Evolutionary conservation across 2,797 vertebrate genomes (phyloP), one percentile per base, ranked within the genome.

Genomic region (Lutjanus campechanus): DNA sequence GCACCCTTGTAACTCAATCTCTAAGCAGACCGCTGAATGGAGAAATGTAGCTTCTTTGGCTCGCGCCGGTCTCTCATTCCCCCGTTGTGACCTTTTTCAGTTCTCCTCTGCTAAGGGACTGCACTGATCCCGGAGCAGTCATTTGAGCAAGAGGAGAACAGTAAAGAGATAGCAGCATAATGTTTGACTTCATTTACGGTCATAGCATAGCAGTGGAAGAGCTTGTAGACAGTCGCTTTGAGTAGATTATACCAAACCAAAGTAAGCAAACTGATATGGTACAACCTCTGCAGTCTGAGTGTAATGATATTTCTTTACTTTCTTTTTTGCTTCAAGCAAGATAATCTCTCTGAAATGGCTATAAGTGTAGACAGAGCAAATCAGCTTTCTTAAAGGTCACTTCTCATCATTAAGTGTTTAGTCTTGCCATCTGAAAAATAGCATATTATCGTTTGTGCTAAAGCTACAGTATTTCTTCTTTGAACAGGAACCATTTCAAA

Each of bases 1-100:
- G 89, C 80, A 84, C 65, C 79, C 50, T 20, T 88, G 91, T 90
- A 94, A 93, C 85, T 87, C 81, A 87, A 91, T 91, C 92, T 91
- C 77, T 81, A 54, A 77, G 68, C 81, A 88, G 64, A 72, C 65
- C 10, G 51, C 83, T 76, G 85, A 91, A 88, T 86, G 74, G 62
- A 82, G 81, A 87, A 82, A 73, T 81, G 79, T 63, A 80, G 86
- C 72, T 86, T 81, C 75, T 84, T 81, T 78, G 76, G 72, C 77
- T 85, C 58, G 3, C 56, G 29, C 67, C 62, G 36, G 67, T 73
- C 76, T 79, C 79, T 85, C 77, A 50, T 83, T 77, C 77, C 84
- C 70, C 69, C 20, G 22, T 69, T 43, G 81, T 90, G 88, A 92
- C 92, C 88, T 89, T 93, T 92, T 93, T 89, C 73, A 58, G 68